Evolutionary conservation across 2,888 invertebrate species (phyloP), one percentile per base, ranked within the genome.

Genomic region (Salticus scenicus): DNA sequence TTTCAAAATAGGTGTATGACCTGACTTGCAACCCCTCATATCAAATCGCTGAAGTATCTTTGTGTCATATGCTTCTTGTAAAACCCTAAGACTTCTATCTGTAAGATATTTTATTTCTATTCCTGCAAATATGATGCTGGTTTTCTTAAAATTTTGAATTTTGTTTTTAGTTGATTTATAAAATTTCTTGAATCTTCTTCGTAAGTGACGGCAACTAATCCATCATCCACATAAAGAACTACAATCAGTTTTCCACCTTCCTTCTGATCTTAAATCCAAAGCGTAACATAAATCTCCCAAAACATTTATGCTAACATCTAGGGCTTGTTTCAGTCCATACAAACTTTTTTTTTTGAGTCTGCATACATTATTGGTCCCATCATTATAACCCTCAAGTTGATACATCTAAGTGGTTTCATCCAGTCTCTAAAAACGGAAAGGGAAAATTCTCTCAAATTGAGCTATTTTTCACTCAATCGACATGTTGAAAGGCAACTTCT

Each of bases 1-100:
- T 42, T 63, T 82, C 37, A 70, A 51, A n/a, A 79, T 67, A 0
- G 87, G 88, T 28, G 88, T 87, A 17, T 82, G 33, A 14, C 82
- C 88, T n/a, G 82, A 71, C 31, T 67, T 88, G 64, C 82, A 77
- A 1, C 69, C 31, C 0, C 10, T 28, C 78, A 88, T 78, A 27
- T 33, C 37, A 47, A 82, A 88, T 31, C 41, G 14, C 1, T 66
- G 20, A 4, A 88, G 41, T 8, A 82, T 78, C n/a, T 82, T 77
- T 17, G 42, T 47, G 7, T 69, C 66, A 66, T 88, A 78, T 4
- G 20, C 33, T 20, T 78, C 14, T 31, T 87, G 83, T 24, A 57
- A 7, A 41, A 75, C 31, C 51, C 41, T 75, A 28, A 74, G 47
- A 12, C 17, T 10, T 28, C 57, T 33, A 31, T 74, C 69, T 17